Conservation (phyloP, 2,888 invertebrate genomes). For the Augochlorella aurata region DNA sequence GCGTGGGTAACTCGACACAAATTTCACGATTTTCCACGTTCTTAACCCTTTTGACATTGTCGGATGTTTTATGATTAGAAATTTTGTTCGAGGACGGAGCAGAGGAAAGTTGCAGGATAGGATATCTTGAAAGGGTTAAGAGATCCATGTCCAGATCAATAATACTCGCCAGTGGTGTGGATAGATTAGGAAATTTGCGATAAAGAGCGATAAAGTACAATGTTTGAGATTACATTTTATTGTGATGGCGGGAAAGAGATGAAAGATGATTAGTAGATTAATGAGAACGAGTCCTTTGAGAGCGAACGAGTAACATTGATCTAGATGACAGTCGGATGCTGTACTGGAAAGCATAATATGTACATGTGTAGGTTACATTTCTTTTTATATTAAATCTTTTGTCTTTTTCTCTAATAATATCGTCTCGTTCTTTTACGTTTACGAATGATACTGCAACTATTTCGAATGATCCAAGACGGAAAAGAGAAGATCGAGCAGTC, state of each 20-base stretch:
- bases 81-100: not conserved
- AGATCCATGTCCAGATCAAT: constrained; percentile 26
- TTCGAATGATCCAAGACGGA: not conserved
- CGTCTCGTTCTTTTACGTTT: not conserved
- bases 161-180: not conserved
- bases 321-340: constrained; percentile 20
- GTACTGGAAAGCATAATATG: constrained; percentile 24
- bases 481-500: not conserved
- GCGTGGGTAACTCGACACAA: not conserved
- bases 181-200: not conserved
- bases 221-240: constrained; percentile 48
- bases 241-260: not conserved
- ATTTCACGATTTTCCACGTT: constrained; percentile 32
- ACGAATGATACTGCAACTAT: not conserved
- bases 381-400: not conserved
- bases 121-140: constrained; percentile 21
- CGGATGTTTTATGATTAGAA: not conserved
- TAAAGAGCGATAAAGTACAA: constrained; percentile 37
- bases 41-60: constrained; percentile 26
- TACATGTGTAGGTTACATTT: constrained; percentile 20
- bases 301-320: constrained; percentile 33
- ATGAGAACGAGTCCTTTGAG: not conserved
- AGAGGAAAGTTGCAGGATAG: not conserved
- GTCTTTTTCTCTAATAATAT: not conserved
- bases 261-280: no score